These are phyloP conservation scores for Aleadryas rufinucha DNA, from an alignment of 2,113 vertebrate genomes.

Conservation along the genomic window DNA sequence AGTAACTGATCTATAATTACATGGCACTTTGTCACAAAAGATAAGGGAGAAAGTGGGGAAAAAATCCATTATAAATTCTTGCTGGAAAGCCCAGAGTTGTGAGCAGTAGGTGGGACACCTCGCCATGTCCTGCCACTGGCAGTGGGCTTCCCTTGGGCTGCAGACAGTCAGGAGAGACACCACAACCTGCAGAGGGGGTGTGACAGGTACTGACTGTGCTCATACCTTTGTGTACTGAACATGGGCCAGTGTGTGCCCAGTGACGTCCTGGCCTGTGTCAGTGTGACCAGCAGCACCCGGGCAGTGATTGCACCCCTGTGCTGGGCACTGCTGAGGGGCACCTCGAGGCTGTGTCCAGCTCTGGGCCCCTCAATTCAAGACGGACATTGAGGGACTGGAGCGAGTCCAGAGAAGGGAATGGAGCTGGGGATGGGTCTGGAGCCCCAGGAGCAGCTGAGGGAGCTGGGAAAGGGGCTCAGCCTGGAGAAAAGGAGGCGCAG, in stretches of 20 bases:
- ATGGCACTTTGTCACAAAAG: not conserved
- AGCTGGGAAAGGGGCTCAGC: not conserved
- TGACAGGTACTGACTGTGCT: not conserved
- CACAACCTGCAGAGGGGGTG: too few species aligned
- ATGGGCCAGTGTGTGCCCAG: not conserved
- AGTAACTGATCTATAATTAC: not conserved
- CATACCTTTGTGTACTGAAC: not conserved
- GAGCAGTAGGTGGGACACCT: not conserved
- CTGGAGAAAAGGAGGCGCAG: not conserved
- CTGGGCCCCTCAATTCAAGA: not conserved
- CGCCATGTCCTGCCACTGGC: not conserved
- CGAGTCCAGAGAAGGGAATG: fast-evolving
- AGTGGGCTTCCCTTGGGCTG: not conserved
- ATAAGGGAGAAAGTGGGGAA: fast-evolving
- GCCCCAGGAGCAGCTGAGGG: fast-evolving
- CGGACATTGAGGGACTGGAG: not conserved
- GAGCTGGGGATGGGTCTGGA: not conserved
- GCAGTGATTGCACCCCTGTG: not conserved
- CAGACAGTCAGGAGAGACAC: not conserved
- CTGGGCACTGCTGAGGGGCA: not conserved
- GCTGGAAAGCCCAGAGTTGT: not conserved
- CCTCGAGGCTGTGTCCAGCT: not conserved
- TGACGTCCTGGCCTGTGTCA: not conserved
- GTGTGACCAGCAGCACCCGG: not conserved
- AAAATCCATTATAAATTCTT: not conserved